A percentile compares a stretch with the other conserved stretches of the same genome.
phyloP scores from a whole-genome alignment of 2,113 vertebrate species.

The Myotis yumanensis region DNA sequence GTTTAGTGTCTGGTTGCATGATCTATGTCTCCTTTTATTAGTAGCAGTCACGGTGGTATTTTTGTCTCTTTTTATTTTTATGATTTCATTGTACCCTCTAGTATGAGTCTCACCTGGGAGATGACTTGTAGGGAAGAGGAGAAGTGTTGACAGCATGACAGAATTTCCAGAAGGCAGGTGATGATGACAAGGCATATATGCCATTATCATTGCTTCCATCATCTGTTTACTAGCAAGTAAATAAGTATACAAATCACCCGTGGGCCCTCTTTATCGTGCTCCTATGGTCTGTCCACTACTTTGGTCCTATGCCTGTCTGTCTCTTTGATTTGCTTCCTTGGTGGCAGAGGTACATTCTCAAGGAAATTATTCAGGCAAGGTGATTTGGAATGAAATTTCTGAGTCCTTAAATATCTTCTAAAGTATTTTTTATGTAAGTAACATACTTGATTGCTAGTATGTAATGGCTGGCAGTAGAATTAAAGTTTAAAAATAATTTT shows the following conservation, averaged over 20 bases:
- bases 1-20: background rate
- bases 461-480: background rate
- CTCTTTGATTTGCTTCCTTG: background rate
- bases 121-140: background rate
- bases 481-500: constrained; percentile 7
- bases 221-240: background rate
- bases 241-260: background rate
- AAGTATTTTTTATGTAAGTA: background rate
- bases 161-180: background rate
- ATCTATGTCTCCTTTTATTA: background rate
- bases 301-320: background rate
- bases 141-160: background rate
- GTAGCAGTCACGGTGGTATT: background rate
- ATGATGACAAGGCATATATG: background rate
- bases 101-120: background rate
- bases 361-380: background rate
- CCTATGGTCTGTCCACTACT: background rate
- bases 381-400: background rate
- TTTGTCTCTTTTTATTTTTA: background rate
- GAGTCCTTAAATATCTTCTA: background rate
- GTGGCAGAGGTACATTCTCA: background rate
- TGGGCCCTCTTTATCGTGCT: background rate
- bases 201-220: background rate
- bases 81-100: background rate
- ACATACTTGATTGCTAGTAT: background rate